Base-by-base conservation (phyloP, 2,113 vertebrate species). In the Solea solea region DNA sequence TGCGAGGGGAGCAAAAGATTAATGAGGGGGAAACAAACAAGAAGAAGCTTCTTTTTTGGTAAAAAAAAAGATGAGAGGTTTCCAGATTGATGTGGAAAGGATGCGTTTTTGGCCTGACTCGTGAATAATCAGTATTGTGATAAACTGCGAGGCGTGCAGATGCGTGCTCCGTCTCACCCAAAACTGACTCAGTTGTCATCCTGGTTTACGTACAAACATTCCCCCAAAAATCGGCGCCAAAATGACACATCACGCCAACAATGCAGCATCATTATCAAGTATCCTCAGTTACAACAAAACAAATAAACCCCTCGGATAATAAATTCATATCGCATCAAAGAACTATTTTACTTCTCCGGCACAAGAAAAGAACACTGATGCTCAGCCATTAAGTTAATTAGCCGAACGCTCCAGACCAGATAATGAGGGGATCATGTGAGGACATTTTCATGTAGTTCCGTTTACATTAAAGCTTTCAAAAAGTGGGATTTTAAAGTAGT, bases 11-110 rank as follows among this genome's bases (percentile, higher is more conserved):
- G 66, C 34, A 6, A 9, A 46, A 42, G 39, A 44, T 76, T 90
- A 89, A 84, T 87, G 85, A 91, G 57, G 69, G 66, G 69, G 66
- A 69, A 76, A 73, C 27, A 60, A 57, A 71, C 72, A 57, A 55
- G 5, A 7, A 2, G 34, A 14, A 41, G 7, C 2, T 2, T 61
- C 28, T 42, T 55, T 44, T 72, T 77, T 80, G 64, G 21, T 21
- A 21, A 21, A 21, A 21, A 21, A 21, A 21, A 86, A 81, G 81
- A 84, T 64, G 64, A 76, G 58, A 61, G 48, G 14, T 61, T 75
- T 48, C 41, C 44, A 75, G 62, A 65, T 61, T 9, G 48, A n/a
- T 1, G 14, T 15, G 42, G 49, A 40, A 62, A 8, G 8, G 9
- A 48, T 10, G 45, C 9, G 45, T 48, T 57, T 39, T 58, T 57